Base-by-base conservation (phyloP, 2,797 vertebrate species). In the Erethizon dorsatum region DNA sequence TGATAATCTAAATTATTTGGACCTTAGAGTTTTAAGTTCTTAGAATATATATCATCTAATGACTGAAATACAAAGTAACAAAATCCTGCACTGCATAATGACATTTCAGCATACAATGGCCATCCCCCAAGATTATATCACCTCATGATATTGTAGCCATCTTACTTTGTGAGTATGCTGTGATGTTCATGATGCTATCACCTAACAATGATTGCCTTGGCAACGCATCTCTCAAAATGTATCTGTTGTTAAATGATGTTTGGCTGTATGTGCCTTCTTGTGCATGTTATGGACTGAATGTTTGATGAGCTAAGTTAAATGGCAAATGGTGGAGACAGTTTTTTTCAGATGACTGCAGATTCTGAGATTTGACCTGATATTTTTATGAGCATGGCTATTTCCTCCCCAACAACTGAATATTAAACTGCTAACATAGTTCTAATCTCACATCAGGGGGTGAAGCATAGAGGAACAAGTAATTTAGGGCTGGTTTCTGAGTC, bases 1-100 rank as follows among this genome's bases (percentile, higher is more conserved):
- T 92, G n/a, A 52, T 52, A 67, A 71, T 59, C 41, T 88, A 83
- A 91, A 95, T 96, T 90, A 89, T 69, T 90, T 88, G 22, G 28
- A 90, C 20, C 45, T 89, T 86, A 24, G 28, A 54, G 33, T 73
- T 84, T 75, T 79, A 56, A 75, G 50, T 69, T 85, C 33, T 92
- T 94, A 77, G 57, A 85, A 37, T 65, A 69, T n/a, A 0, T 50
- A 41, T 94, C 90, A 41, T 77, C 63, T 57, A 63, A 54, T 33
- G 65, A 37, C 57, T 63, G 8, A 93, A 83, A 50, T 63, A 59
- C 45, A 83, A 65, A 69, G 26, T 65, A 37, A 50, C 61, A 87
- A 31, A 87, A 41, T 41, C 17, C 14, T 75, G 54, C 2, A 14
- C 4, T 59, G 7, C 31, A 26, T 33, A 77, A 33, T 24, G 41